These are phyloP conservation scores for Esox lucius DNA, from an alignment of 2,797 vertebrate genomes.

Conservation along the genomic window DNA sequence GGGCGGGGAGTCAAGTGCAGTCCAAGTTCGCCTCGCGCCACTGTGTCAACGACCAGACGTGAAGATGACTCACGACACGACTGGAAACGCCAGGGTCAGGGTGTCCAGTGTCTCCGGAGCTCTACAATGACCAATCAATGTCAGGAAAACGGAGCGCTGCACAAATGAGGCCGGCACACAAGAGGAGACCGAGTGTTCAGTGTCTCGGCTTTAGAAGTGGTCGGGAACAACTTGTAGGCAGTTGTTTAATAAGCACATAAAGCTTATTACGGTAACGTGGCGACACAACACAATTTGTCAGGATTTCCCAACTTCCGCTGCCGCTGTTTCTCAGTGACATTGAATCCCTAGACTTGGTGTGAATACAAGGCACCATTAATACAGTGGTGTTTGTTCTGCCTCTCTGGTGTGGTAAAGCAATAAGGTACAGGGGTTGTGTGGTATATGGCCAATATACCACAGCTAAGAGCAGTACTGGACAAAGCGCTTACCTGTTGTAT, in stretches of 20 bases:
- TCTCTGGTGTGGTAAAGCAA: background rate
- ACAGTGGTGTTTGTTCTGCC: background rate
- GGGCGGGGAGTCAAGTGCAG: constrained; percentile 47
- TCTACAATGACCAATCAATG: constrained; percentile 75
- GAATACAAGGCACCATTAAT: background rate
- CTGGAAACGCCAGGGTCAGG: constrained; percentile 60
- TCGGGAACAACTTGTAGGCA: constrained; percentile 25
- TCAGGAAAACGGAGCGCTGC: constrained; percentile 66
- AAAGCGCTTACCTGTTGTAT: too few species aligned
- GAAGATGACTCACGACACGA: constrained; percentile 71
- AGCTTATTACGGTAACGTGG: constrained; percentile 33
- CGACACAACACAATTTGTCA: constrained; percentile 28
- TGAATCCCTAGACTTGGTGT: background rate
- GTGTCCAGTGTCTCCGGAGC: constrained; percentile 69
- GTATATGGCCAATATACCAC: too few species aligned
- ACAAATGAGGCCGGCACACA: constrained; percentile 51
- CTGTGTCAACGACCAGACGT: constrained; percentile 59
- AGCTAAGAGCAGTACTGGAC: too few species aligned
- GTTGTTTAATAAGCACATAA: constrained; percentile 35
- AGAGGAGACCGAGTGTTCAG: constrained; percentile 39
- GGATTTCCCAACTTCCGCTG: background rate
- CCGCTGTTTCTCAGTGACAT: background rate
- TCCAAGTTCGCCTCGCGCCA: constrained; percentile 60
- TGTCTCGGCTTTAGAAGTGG: constrained; percentile 46
- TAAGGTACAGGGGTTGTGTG: too few species aligned